Evolutionary conservation across 2,113 vertebrate species (phyloP), one percentile per base, ranked within the genome.

Genomic region (Dasyprocta punctata): DNA sequence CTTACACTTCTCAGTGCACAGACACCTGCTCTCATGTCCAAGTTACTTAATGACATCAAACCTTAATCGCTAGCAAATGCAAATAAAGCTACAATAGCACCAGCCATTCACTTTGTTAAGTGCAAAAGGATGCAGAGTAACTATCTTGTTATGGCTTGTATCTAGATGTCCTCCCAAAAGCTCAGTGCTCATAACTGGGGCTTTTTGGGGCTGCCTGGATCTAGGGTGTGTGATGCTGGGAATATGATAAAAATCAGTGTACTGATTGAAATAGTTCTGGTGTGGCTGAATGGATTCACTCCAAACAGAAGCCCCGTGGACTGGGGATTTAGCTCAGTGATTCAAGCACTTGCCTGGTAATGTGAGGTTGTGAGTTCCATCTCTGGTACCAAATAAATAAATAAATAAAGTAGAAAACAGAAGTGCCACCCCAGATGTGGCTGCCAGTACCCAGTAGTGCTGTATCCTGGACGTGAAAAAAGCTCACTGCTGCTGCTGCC

Each of bases 1-100:
- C 94, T 97, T 97, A 52, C 49, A 28, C 52, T 96, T 98, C 80
- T 89, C 2, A 85, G 16, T 81, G n/a, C 26, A 36, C 95, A 69
- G 49, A 26, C 10, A 97, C 56, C 58, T 60, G 49, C 41, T 63
- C 96, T 24, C 36, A 33, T 60, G 28, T 54, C 49, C 5, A 92
- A 92, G 90, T 87, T 96, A 14, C 77, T 86, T 93, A 52, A 94
- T 49, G 33, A 63, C 26, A 94, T 0, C 22, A 93, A 41, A 61
- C 0, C 58, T 47, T 44, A 41, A 86, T 84, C 19, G n/a, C 52
- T 67, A 95, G 54, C 14, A 73, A 73, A 78, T n/a, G 22, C 19
- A 93, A 33, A 58, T 17, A 12, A 92, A 86, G 54, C 36, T 80
- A 69, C 41, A 88, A 28, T 28, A 38, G 2, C 14, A 75, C 47